Base-by-base conservation (phyloP, 2,797 vertebrate species). In the Miopithecus talapoin region DNA sequence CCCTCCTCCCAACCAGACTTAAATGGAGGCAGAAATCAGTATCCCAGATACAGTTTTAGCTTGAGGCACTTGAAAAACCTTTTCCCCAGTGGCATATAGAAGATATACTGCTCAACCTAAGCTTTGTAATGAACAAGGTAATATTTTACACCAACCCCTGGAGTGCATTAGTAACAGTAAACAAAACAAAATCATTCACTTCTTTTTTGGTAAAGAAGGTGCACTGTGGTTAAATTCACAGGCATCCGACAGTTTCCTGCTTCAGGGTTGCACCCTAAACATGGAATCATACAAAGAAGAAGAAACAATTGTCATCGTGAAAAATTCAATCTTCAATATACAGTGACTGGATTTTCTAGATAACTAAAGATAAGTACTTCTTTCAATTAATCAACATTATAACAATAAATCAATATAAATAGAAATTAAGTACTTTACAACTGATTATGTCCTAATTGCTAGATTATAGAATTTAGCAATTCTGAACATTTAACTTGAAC, bases 301-400 rank as follows among this genome's bases (percentile, higher is more conserved):
- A 85, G n/a, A 88, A 94, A 85, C 81, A 79, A 95, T 1, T 41
- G n/a, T n/a, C 68, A 95, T 26, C 41, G 57, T 89, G 85, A 96
- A 86, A 79, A 94, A 95, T 93, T 91, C 53, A 78, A 85, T 84
- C 93, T 75, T 33, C 36, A 92, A 61, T 81, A 64, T 61, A 16
- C 7, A 94, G 85, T 91, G 55, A 95, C 19, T 94, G 19, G 30
- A 70, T 94, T 96, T 96, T 92, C 81, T 70, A 95, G 36, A 59
- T 84, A 95, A 94, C 61, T 85, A 90, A 93, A 90, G 43, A 91
- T 72, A 96, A 92, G 61, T 43, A 98, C 83, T 97, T 97, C 76
- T 95, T 97, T 95, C 76, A 97, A 97, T 59, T 55, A 89, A 80
- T 85, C 92, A 92, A 68, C 41, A 86, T 90, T 83, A 91, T 0